Evolutionary conservation across 2,797 vertebrate species (phyloP), one percentile per base, ranked within the genome.

Genomic region (Coendou prehensilis): DNA sequence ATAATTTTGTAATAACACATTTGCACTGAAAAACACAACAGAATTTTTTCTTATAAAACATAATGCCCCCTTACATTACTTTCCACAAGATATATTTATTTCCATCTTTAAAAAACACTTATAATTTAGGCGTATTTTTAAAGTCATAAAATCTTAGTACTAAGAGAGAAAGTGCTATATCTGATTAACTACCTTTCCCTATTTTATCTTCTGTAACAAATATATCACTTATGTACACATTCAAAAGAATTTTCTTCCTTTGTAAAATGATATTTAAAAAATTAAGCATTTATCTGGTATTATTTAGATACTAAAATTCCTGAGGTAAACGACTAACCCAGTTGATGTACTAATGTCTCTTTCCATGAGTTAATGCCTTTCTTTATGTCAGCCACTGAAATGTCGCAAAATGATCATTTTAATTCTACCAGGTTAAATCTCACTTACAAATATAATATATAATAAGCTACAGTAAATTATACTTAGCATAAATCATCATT

Each of bases 1-100:
- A 73, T 33, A 50, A 75, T 87, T 15, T 59, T 93, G 0, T 64
- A 71, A 57, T 88, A 67, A 50, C 11, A 54, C 11, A 28, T 94
- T 85, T 79, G 4, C 13, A 26, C 28, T 47, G 7, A 91, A 91
- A 88, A 96, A 41, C 9, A 37, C 8, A 73, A 47, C 8, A 52
- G 33, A 33, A 59, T 41, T 81, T 33, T 93, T 93, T 88, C 11
- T 71, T 37, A 83, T 52, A 87, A 95, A 83, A 92, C 67, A 47
- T 26, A 82, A 80, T 57, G 20, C 2, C 1, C 50, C 1, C 2
- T 89, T 87, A n/a, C 85, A 63, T 82, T 76, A 91, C 3, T 93
- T 88, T 80, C 52, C 28, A 63, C 2, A 71, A 81, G 4, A 3
- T 28, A 81, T 15, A 41, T 45, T 81, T 79, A 78, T 83, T 87